Evolutionary conservation across 2,797 vertebrate species (phyloP).

Genomic region (Anas bernieri): DNA sequence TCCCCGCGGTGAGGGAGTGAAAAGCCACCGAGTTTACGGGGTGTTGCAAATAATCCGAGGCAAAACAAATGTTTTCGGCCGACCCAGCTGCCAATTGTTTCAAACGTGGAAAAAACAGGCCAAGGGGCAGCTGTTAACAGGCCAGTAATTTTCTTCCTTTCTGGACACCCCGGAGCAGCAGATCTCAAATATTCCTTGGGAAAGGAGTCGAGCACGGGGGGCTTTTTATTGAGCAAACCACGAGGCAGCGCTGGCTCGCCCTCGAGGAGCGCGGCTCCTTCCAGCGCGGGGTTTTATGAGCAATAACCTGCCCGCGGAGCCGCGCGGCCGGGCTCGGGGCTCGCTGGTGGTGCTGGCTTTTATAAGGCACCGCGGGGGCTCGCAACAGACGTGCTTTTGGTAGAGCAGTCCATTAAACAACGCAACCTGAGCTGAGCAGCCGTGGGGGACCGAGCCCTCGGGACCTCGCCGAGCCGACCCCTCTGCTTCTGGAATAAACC

Average conservation of each 20-base stretch:
- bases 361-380: slow-evolving; percentile 35
- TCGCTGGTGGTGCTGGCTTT: slow-evolving; percentile 21
- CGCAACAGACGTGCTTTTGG: not conserved
- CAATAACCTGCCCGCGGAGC: slow-evolving; percentile 22
- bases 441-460: accelerated
- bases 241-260: not conserved
- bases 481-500: slow-evolving; percentile 11
- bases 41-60: slow-evolving; percentile 69
- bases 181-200: slow-evolving; percentile 23
- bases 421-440: not conserved
- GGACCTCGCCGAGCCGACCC: not conserved
- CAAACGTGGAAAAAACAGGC: not conserved
- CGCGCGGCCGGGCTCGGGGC: not conserved
- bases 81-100: slow-evolving; percentile 32
- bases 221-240: not conserved
- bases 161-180: slow-evolving; percentile 47
- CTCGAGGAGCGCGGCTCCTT: not conserved
- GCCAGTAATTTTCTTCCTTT: slow-evolving; percentile 61
- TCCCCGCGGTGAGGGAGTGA: not conserved
- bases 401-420: slow-evolving; percentile 61
- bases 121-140: slow-evolving; percentile 62
- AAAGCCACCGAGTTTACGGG: slow-evolving; percentile 64
- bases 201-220: not conserved
- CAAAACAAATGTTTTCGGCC: slow-evolving; percentile 54
- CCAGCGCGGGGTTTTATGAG: slow-evolving; percentile 49